Base-by-base conservation (phyloP, 2,113 vertebrate species). In the Limanda limanda region DNA sequence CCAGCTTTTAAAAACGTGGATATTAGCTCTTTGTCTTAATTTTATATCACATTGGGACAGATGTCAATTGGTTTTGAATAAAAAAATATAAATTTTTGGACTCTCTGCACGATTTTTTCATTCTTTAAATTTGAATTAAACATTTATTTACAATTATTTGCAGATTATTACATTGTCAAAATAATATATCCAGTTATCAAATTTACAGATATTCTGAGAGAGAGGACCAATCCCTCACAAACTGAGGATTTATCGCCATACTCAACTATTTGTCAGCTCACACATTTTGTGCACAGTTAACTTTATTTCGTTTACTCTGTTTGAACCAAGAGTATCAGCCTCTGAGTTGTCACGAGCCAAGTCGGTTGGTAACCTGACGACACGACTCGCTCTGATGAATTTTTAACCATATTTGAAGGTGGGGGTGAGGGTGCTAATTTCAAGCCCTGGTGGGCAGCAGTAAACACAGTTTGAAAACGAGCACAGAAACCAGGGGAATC, bases 391-490 rank as follows among this genome's bases (percentile, higher is more conserved):
- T 68, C 55, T 27, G 11, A 86, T 83, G 56, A 67, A 78, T 70
- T 79, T 82, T 80, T 71, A 73, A 84, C 48, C 51, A 79, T 75
- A 73, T 64, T 77, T 71, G 58, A 62, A 37, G 68, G 35, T 70
- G 68, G 77, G 69, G 11, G 27, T 10, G 10, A 48, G 78, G 68
- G 60, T 68, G 61, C 35, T 82, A 23, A 88, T 89, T 88, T 90
- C 81, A 88, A 79, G 86, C 73, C 76, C 71, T 69, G 45, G 24
- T 84, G 72, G 56, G 60, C 61, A 67, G 14, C 31, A 23, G 58
- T 62, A 66, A 60, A 64, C 59, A 63, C 20, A 52, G 52, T 61
- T 5, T 64, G 12, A 55, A 21, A 54, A 54, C 2, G 1, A 60
- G 47, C 79, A 67, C 21, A 52, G 57, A 66, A 42, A 66, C 69